phyloP scores from a whole-genome alignment of 30 jellyfish, hydroid and myxozoan genomes.

The Cassiopea andromeda region DNA sequence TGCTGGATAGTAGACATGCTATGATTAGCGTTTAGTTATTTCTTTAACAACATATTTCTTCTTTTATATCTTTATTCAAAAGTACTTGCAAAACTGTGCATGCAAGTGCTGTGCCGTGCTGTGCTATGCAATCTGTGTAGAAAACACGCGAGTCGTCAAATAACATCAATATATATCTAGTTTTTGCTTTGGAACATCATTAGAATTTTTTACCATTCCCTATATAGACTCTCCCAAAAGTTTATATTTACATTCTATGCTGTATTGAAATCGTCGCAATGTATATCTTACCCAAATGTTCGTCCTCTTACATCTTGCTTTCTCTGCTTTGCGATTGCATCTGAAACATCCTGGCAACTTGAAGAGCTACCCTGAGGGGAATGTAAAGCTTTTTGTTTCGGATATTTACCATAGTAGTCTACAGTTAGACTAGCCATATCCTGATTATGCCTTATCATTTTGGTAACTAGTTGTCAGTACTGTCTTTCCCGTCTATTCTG shows the following conservation, averaged over 20 bases:
- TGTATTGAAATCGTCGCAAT: neutral
- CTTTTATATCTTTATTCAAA: neutral
- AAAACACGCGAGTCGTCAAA: too few species aligned
- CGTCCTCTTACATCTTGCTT: conserved; percentile 20
- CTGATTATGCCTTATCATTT: conserved; percentile 6
- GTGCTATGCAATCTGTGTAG: too few species aligned
- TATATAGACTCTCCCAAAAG: too few species aligned
- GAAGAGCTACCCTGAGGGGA: conserved; percentile 42
- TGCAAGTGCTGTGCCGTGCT: too few species aligned
- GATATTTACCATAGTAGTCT: conserved; percentile 44
- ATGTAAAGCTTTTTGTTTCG: conserved; percentile 41
- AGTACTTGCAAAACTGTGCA: too few species aligned
- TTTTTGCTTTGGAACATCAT: too few species aligned
- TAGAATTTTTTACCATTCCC: too few species aligned
- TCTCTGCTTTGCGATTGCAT: neutral
- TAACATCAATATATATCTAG: too few species aligned
- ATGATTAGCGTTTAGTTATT: neutral
- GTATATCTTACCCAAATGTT: conserved; percentile 31
- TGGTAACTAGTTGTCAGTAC: conserved; percentile 33
- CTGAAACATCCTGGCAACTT: conserved; percentile 54
- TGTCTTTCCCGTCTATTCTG: conserved; percentile 3
- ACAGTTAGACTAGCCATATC: conserved; percentile 9
- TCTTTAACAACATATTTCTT: neutral
- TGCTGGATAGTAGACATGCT: neutral
- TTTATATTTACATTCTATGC: neutral